These are phyloP conservation scores for Reinhardtius hippoglossoides DNA, from an alignment of 2,113 vertebrate species.

Conservation along the genomic window DNA sequence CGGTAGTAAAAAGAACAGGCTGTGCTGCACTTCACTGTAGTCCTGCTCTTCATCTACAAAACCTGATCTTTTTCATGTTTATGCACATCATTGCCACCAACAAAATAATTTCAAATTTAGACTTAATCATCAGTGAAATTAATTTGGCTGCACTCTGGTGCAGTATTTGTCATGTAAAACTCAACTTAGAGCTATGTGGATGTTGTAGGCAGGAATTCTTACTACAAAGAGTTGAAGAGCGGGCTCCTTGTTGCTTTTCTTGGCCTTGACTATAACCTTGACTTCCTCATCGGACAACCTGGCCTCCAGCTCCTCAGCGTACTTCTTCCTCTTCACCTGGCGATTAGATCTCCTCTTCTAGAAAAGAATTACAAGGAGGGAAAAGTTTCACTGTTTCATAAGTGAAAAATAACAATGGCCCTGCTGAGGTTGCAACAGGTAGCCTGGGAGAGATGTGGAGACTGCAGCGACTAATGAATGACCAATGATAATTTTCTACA, in stretches of 20 bases:
- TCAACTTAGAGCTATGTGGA: not conserved
- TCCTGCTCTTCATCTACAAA: constrained; percentile 6
- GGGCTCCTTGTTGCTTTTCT: constrained; percentile 89
- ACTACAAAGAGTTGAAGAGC: constrained; percentile 96
- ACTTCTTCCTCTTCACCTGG: constrained; percentile 97
- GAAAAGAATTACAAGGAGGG: constrained; percentile 21
- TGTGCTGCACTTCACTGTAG: constrained; percentile 20
- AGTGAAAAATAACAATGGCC: not conserved
- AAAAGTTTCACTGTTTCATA: not conserved
- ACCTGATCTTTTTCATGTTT: not conserved
- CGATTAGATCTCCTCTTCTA: constrained; percentile 99
- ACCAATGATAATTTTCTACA: too few relatives aligned
- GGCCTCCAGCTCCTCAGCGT: constrained; percentile 92
- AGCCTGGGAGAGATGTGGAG: too few relatives aligned
- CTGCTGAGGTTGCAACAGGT: too few relatives aligned
- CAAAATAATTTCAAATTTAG: not conserved
- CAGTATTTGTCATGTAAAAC: not conserved
- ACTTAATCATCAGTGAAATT: not conserved
- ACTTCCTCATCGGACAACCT: constrained; percentile 93
- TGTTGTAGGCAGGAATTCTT: constrained; percentile 59
- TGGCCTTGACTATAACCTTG: constrained; percentile 90
- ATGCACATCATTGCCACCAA: not conserved
- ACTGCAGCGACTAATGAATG: too few relatives aligned
- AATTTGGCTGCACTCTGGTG: not conserved
- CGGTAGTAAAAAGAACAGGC: constrained; percentile 23